Base-by-base conservation (phyloP, 2,797 vertebrate species). In the Tinamus major region DNA sequence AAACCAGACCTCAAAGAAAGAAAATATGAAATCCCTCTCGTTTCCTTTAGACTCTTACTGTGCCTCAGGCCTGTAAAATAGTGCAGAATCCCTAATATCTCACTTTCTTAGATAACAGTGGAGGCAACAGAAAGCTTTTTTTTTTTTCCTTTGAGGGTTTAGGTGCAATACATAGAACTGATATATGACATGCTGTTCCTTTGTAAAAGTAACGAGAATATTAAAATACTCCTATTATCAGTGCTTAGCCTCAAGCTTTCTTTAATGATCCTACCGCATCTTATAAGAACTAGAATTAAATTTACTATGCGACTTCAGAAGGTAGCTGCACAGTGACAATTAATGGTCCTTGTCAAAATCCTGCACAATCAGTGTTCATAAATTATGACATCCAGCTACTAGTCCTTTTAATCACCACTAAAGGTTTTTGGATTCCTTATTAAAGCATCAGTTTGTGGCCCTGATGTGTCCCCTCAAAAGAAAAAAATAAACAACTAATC, bases 261-360 rank as follows among this genome's bases (percentile, higher is more conserved):
- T 97, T 97, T 98, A 98, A 97, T 98, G 97, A 97, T 97, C 93
- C 83, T 95, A 92, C 91, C 81, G 94, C 83, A 87, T 97, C 94
- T 97, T 97, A 76, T 88, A 96, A 96, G 95, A 96, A 94, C 81
- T 93, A 93, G 86, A 76, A 95, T 79, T 96, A 97, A 97, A 97
- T 96, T 89, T 77, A 97, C 90, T 97, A 85, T 96, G 62, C 95
- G 75, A 97, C 88, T 97, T 98, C 92, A 97, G 96, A 97, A 96
- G 79, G 79, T 95, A 94, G 87, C 92, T 96, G 90, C 90, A 95
- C 10, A 35, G 94, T 96, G 94, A 95, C 97, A 97, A 97, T 98
- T 97, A 98, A 98, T 96, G 89, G 68, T 89, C 96, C 94, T 97
- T 97, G 95, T 97, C 95, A 96, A 96, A 89, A 89, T 96, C 89